phyloP scores from a whole-genome alignment of 1,140 invertebrate genomes.

The Sminthurides bifidus region DNA sequence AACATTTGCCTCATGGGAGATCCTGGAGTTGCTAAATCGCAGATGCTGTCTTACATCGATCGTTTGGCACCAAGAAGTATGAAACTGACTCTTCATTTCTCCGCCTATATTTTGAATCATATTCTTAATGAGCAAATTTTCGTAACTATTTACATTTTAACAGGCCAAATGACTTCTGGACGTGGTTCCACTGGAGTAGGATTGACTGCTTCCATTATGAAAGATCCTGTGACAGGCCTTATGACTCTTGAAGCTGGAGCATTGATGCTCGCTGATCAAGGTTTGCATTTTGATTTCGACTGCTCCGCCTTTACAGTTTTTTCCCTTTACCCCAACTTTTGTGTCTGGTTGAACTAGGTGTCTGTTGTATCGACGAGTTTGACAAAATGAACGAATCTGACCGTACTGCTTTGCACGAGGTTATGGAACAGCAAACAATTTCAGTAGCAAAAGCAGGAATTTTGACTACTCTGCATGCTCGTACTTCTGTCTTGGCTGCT shows the following conservation, averaged over 20 bases:
- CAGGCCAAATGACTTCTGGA: conserved; percentile 88
- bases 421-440: conserved; percentile 99
- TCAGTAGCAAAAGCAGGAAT: conserved; percentile 99
- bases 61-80: conserved; percentile 75
- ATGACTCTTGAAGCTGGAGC: conserved; percentile 97
- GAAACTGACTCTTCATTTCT: conserved; percentile 30
- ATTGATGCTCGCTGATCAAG: conserved; percentile 91
- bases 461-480: conserved; percentile 92
- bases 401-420: conserved; percentile 95
- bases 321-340: not conserved
- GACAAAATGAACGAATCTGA: conserved; percentile 98
- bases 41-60: conserved; percentile 89
- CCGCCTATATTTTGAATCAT: no score
- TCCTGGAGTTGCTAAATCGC: conserved; percentile 96
- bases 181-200: conserved; percentile 95
- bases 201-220: conserved; percentile 94
- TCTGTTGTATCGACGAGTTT: conserved; percentile 99
- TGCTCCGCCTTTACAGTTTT: not conserved
- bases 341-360: conserved; percentile 41
- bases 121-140: no score
- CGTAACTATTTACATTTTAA: conserved; percentile 1
- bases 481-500: conserved; percentile 93
- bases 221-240: conserved; percentile 92
- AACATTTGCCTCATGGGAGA: conserved; percentile 99
- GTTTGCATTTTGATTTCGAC: not conserved